A percentile compares a stretch with the other conserved stretches of the same genome.
Conservation (phyloP, 2,113 vertebrate species). For the Osmerus mordax region DNA sequence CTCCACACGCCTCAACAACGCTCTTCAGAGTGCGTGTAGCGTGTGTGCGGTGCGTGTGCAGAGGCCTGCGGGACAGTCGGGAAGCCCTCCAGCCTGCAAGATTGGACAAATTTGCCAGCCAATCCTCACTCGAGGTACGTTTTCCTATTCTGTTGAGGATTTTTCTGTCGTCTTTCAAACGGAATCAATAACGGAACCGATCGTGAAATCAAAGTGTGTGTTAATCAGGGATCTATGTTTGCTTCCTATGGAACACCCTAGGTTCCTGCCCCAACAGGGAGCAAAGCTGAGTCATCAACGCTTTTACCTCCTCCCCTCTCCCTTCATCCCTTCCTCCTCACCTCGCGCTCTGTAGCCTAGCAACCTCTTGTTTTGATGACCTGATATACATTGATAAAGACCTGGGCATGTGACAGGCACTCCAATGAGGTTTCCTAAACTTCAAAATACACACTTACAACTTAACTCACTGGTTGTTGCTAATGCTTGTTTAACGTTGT, state of each 20-base stretch:
- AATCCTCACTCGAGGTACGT: too few species aligned
- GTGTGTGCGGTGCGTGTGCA: neutral
- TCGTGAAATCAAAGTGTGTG: too few species aligned
- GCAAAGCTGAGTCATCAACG: neutral
- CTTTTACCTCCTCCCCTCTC: neutral
- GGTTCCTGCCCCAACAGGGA: too few species aligned
- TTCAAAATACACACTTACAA: too few species aligned
- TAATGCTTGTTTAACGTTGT: neutral
- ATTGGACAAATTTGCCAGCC: too few species aligned
- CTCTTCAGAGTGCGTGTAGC: neutral
- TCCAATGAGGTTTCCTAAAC: neutral
- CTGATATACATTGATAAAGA: neutral
- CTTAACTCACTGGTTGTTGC: too few species aligned
- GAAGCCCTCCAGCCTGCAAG: too few species aligned
- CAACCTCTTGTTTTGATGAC: conserved; percentile 3
- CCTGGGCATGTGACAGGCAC: neutral
- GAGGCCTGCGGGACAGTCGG: neutral
- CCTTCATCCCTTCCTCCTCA: neutral
- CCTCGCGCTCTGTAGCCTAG: conserved; percentile 5
- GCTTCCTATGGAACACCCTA: too few species aligned
- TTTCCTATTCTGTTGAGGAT: too few species aligned
- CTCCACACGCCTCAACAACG: neutral
- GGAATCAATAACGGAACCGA: too few species aligned
- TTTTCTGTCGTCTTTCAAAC: too few species aligned
- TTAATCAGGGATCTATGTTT: too few species aligned